Evolutionary conservation across 1,140 invertebrate species (phyloP).

Genomic region (Oryzaephilus surinamensis): DNA sequence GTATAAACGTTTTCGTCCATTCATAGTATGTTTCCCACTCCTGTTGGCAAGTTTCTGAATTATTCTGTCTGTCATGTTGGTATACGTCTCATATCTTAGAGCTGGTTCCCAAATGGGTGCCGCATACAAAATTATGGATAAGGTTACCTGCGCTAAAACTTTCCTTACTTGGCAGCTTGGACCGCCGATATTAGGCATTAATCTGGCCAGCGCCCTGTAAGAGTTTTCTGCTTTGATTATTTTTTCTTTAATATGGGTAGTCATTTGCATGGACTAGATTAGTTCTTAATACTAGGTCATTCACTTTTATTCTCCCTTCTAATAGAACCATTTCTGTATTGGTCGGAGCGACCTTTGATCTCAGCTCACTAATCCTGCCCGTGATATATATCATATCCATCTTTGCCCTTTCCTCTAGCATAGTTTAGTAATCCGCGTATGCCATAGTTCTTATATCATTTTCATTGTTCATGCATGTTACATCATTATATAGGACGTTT

Average conservation of each 20-base stretch:
- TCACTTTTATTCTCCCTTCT: background rate
- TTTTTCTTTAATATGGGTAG: background rate
- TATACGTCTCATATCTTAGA: too few relatives aligned
- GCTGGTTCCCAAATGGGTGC: background rate
- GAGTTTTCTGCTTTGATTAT: background rate
- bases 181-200: constrained; percentile 2
- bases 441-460: background rate
- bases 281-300: background rate
- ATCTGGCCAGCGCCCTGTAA: background rate
- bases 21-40: too few relatives aligned
- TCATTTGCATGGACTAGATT: background rate
- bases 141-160: background rate
- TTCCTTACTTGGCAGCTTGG: background rate
- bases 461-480: background rate
- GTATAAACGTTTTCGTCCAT: too few relatives aligned
- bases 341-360: background rate
- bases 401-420: background rate
- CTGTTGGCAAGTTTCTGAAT: too few relatives aligned
- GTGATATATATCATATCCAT: background rate
- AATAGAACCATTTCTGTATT: background rate
- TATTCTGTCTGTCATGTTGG: too few relatives aligned
- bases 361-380: background rate
- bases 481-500: constrained; percentile 18
- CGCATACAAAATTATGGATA: background rate
- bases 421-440: constrained; percentile 1